Base-by-base conservation (phyloP, 2,888 invertebrate genomes). In the Prosapia bicincta region DNA sequence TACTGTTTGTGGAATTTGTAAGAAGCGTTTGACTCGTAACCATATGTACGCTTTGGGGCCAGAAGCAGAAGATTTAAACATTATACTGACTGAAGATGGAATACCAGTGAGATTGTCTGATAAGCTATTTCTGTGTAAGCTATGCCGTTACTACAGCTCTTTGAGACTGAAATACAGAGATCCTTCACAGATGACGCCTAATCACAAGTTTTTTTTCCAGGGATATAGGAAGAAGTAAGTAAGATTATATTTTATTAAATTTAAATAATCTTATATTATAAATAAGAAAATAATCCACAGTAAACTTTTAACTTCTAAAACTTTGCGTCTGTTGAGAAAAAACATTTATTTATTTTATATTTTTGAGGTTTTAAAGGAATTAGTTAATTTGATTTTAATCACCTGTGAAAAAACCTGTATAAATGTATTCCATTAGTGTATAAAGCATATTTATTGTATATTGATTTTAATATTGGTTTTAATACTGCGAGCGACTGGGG, bases 101-200 rank as follows among this genome's bases (percentile, higher is more conserved):
- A 87, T 95, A 71, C 94, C 93, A 0, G 90, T 93, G 15, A 86
- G 87, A 81, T 86, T 95, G 81, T 84, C 86, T 0, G 89, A 90
- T 81, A 90, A 91, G 77, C 91, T 92, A 0, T 92, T 93, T 71
- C 90, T 95, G 66, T 95, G 95, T 85, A 95, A 94, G 85, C 85
- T 92, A 26, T 95, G 95, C 82, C 90, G 93, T 76, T 92, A 93
- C 84, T 95, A 92, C 85, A 91, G 92, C 80, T 89, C 92, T 78
- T 84, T 94, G 72, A 86, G 93, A 76, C 87, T 91, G 81, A 91
- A 93, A 77, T 90, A 84, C 79, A 83, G 83, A 73, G 84, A 85
- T 71, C 80, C 83, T 15, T 72, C 79, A 3, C 80, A 80, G 74
- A 79, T 82, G 83, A 72, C 83, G 80, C 79, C 85, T 81, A 83